Conservation (phyloP, 2,797 vertebrate genomes). For the Sebastes melanostomus region DNA sequence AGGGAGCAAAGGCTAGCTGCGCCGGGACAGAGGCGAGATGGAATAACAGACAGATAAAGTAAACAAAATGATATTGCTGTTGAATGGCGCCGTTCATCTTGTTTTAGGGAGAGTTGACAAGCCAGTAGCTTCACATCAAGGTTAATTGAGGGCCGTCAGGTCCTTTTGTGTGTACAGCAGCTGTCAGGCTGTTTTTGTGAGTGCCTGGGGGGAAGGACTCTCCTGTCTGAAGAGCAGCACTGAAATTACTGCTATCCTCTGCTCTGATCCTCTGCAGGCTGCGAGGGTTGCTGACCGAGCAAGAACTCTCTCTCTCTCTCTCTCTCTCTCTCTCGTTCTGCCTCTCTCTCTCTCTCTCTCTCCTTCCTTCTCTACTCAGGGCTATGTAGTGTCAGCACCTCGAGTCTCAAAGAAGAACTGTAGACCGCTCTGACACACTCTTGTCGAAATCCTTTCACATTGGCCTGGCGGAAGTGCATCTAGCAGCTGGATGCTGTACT, state of each 20-base stretch:
- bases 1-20: slow-evolving; percentile 18
- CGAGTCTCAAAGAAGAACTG: slow-evolving; percentile 50
- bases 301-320: slow-evolving; percentile 47
- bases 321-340: neutral
- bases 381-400: slow-evolving; percentile 66
- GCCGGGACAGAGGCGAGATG: neutral
- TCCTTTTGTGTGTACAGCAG: slow-evolving; percentile 47
- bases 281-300: slow-evolving; percentile 73
- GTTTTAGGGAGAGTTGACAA: slow-evolving; percentile 26
- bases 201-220: slow-evolving; percentile 41
- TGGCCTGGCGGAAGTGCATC: slow-evolving; percentile 44
- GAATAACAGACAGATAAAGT: slow-evolving; percentile 8
- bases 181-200: slow-evolving; percentile 61
- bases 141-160: slow-evolving; percentile 56
- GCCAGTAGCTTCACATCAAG: slow-evolving; percentile 51
- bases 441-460: slow-evolving; percentile 55
- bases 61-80: slow-evolving; percentile 22
- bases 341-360: neutral
- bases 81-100: slow-evolving; percentile 24
- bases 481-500: slow-evolving; percentile 55
- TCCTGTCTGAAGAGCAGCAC: slow-evolving; percentile 64
- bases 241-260: slow-evolving; percentile 70
- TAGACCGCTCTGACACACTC: slow-evolving; percentile 47
- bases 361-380: neutral
- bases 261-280: slow-evolving; percentile 65